Evolutionary conservation across 1,140 invertebrate species (phyloP), one percentile per base, ranked within the genome.

Genomic region (Zophobas morio): DNA sequence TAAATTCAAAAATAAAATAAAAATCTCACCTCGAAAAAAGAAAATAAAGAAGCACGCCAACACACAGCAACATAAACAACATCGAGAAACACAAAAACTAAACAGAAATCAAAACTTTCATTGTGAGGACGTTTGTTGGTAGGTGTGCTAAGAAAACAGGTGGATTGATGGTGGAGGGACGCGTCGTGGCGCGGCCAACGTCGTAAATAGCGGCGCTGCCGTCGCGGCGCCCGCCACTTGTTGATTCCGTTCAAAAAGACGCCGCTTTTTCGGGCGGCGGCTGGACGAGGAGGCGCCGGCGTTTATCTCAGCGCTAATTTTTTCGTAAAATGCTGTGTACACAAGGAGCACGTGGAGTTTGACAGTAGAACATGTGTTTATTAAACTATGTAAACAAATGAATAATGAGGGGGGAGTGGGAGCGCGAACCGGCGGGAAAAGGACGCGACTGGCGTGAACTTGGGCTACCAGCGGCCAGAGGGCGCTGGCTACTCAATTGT

Each of bases 151-250:
- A 47, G 76, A 71, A 82, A 84, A 83, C 83, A 84, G 83, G 83
- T 84, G 82, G 81, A 76, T 77, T 20, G 20, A 77, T 76, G 53
- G 73, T 39, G 54, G 79, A 80, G 79, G 78, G 81, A 80, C 82
- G 82, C 83, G 84, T 84, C 84, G 82, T 82, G 84, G 81, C 84
- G 84, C 84, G 84, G 84, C 74, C 79, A 84, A 83, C 84, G 84
- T 80, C 82, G 81, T 74, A 84, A 84, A 81, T 83, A 82, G 79
- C 82, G 82, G 84, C 84, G 84, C 84, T 84, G 80, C 78, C 83
- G 83, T 84, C 82, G 83, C 82, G 84, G 82, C 82, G 84, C 84
- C 80, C 76, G 80, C 80, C 72, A 79, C 79, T 81, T 77, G 74
- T 78, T 78, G 76, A 79, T 76, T 42, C 54, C 36, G 42, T 79